A percentile compares a stretch with the other conserved stretches of the same genome.
phyloP scores from a whole-genome alignment of 2,797 vertebrate genomes.

The Carduelis carduelis region DNA sequence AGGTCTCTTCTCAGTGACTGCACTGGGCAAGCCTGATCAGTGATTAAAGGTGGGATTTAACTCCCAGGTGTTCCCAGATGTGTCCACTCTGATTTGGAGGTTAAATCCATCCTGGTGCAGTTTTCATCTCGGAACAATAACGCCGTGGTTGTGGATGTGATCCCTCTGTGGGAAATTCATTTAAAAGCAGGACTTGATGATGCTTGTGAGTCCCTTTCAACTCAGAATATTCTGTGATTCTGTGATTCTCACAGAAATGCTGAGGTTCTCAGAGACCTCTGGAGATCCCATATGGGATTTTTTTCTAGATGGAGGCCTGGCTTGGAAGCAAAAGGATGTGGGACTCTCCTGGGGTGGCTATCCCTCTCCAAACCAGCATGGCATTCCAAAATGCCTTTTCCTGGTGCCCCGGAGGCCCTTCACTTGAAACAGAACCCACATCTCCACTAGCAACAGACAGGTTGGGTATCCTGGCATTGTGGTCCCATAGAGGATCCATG shows the following conservation, averaged over 20 bases:
- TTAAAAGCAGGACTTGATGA: background rate
- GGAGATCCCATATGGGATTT: background rate
- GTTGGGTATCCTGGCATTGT: rapidly evolving
- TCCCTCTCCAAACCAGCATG: background rate
- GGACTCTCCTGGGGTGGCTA: background rate
- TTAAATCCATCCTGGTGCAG: background rate
- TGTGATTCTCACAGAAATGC: background rate
- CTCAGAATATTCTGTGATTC: background rate
- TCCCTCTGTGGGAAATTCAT: background rate
- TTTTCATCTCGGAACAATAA: background rate
- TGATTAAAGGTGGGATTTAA: background rate
- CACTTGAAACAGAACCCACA: background rate
- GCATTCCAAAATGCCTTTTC: background rate
- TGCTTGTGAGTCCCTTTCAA: background rate
- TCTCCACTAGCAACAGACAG: background rate
- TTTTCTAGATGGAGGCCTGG: background rate
- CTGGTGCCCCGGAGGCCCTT: background rate
- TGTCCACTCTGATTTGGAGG: background rate
- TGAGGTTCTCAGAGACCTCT: background rate
- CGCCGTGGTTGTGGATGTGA: background rate
- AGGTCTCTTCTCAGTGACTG: background rate
- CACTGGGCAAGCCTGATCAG: background rate
- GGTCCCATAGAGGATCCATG: background rate
- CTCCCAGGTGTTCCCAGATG: background rate
- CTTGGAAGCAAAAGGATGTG: background rate